Conservation (phyloP, 2,888 invertebrate species). For the Lithophane ornitopus region DNA sequence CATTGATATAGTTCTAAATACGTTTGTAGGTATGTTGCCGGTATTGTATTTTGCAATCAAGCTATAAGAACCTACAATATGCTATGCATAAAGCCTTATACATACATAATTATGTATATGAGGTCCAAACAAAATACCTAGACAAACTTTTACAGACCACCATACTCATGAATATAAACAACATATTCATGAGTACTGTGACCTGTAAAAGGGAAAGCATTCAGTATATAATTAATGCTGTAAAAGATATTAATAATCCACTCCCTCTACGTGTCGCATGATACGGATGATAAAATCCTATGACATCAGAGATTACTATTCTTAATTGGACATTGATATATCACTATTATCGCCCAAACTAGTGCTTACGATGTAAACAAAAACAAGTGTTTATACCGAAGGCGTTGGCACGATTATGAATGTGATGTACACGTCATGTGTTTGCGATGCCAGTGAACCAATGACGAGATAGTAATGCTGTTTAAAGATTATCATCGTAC, state of each 20-base stretch:
- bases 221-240: neutral
- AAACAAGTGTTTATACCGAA: slow-evolving; percentile 26
- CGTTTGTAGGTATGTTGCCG: neutral
- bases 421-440: slow-evolving; percentile 31
- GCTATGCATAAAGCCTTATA: neutral
- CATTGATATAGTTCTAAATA: neutral
- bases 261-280: neutral
- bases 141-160: neutral
- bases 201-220: neutral
- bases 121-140: neutral
- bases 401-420: slow-evolving; percentile 47
- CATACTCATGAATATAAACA: neutral
- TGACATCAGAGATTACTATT: slow-evolving; percentile 34
- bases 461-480: slow-evolving; percentile 25
- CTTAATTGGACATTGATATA: slow-evolving; percentile 28
- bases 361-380: slow-evolving; percentile 30
- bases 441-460: slow-evolving; percentile 40
- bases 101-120: too few relatives aligned
- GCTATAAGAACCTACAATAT: neutral
- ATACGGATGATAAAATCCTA: slow-evolving; percentile 28
- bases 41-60: neutral
- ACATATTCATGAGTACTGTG: too few relatives aligned
- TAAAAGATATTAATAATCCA: neutral
- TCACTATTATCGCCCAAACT: too few relatives aligned
- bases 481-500: slow-evolving; percentile 25